Conservation (phyloP, 2,113 vertebrate species). For the Melanerpes formicivorus region DNA sequence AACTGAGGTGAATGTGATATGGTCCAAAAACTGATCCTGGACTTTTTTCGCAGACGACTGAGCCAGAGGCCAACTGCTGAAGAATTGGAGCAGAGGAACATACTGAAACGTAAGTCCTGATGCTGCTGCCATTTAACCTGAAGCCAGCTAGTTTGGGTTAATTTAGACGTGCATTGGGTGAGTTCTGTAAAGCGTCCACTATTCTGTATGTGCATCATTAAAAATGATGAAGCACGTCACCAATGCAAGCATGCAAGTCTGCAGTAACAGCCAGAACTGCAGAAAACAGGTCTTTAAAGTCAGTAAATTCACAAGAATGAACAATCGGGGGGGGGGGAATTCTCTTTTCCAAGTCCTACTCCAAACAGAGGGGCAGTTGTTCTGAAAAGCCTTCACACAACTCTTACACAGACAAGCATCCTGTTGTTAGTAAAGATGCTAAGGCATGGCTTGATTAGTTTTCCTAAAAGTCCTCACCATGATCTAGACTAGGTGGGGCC, state of each 20-base stretch:
- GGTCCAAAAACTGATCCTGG: slow-evolving; percentile 82
- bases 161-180: not conserved
- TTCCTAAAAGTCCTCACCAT: not conserved
- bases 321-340: not conserved
- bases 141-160: not conserved
- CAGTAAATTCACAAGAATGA: not conserved
- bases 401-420: not conserved
- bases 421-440: not conserved
- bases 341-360: not conserved
- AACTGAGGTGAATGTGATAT: slow-evolving; percentile 73
- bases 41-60: slow-evolving; percentile 89
- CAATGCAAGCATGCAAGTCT: not conserved
- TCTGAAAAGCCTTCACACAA: not conserved
- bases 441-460: not conserved
- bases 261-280: not conserved
- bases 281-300: not conserved
- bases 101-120: slow-evolving; percentile 94
- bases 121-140: not conserved
- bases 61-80: slow-evolving; percentile 97
- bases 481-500: not conserved
- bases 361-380: not conserved
- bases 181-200: not conserved
- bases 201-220: not conserved
- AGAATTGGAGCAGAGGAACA: slow-evolving; percentile 98
- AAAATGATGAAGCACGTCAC: not conserved